These are phyloP conservation scores for Dione juno DNA, from an alignment of 2,888 invertebrate genomes.

Conservation along the genomic window DNA sequence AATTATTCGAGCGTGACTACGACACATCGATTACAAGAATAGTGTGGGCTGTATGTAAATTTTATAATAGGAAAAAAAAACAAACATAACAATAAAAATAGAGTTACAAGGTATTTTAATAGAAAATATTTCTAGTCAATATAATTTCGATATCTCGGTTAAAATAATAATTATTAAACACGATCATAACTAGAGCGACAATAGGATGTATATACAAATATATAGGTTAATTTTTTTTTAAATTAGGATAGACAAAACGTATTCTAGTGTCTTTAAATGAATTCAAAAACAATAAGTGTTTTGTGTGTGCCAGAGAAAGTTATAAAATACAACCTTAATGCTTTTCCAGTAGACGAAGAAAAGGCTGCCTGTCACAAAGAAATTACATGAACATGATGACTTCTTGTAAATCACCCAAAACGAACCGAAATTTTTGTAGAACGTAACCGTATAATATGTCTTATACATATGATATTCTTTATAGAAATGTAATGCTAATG, in stretches of 20 bases:
- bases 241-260: neutral
- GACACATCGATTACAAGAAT: constrained; percentile 33
- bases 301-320: constrained; percentile 15
- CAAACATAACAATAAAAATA: constrained; percentile 2
- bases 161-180: neutral
- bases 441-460: constrained; percentile 28
- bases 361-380: constrained; percentile 1
- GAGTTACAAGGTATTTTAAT: neutral
- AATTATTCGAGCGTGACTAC: constrained; percentile 30
- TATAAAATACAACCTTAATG: neutral
- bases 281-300: too few relatives aligned
- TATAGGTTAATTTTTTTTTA: too few relatives aligned
- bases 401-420: constrained; percentile 14
- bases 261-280: too few relatives aligned
- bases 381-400: constrained; percentile 8
- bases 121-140: neutral
- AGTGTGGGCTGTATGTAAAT: constrained; percentile 35
- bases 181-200: too few relatives aligned
- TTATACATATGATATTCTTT: too few relatives aligned
- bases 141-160: neutral
- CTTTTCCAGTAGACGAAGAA: constrained; percentile 13
- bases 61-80: constrained; percentile 27
- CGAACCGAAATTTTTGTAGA: neutral
- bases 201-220: too few relatives aligned
- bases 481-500: too few relatives aligned